A percentile compares a stretch with the other conserved stretches of the same genome.
Evolutionary conservation across 2,797 vertebrate genomes (phyloP).

Genomic region (Thalassophryne amazonica): DNA sequence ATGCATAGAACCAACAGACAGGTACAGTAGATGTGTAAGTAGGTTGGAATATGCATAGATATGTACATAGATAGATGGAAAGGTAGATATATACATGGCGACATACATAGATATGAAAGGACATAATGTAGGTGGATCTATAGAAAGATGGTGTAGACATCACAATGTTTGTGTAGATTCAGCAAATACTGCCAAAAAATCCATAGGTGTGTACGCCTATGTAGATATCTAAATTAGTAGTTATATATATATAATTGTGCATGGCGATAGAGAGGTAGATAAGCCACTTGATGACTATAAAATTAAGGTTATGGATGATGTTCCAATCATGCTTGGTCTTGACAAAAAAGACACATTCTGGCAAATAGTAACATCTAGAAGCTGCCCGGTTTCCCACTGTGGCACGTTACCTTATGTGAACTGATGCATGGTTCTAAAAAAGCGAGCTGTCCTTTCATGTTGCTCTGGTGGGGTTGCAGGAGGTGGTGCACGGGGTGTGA

Average conservation of each 20-base stretch:
- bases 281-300: too few relatives aligned
- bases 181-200: too few relatives aligned
- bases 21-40: background rate
- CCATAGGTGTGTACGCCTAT: too few relatives aligned
- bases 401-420: conserved; percentile 49
- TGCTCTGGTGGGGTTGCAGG: conserved; percentile 6
- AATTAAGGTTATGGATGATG: too few relatives aligned
- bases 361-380: too few relatives aligned
- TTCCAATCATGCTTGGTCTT: too few relatives aligned
- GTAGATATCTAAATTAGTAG: too few relatives aligned
- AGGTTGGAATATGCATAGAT: background rate
- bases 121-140: background rate
- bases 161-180: too few relatives aligned
- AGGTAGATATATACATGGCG: background rate
- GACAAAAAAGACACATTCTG: too few relatives aligned
- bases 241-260: too few relatives aligned
- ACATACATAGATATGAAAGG: background rate
- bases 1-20: too few relatives aligned
- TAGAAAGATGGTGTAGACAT: background rate
- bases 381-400: conserved; percentile 38
- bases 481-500: conserved; percentile 5
- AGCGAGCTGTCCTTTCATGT: conserved; percentile 67
- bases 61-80: background rate
- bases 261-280: too few relatives aligned
- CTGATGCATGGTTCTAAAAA: conserved; percentile 53